Evolutionary conservation across 2,888 invertebrate genomes (phyloP), one percentile per base, ranked within the genome.

Genomic region (Sesia apiformis): DNA sequence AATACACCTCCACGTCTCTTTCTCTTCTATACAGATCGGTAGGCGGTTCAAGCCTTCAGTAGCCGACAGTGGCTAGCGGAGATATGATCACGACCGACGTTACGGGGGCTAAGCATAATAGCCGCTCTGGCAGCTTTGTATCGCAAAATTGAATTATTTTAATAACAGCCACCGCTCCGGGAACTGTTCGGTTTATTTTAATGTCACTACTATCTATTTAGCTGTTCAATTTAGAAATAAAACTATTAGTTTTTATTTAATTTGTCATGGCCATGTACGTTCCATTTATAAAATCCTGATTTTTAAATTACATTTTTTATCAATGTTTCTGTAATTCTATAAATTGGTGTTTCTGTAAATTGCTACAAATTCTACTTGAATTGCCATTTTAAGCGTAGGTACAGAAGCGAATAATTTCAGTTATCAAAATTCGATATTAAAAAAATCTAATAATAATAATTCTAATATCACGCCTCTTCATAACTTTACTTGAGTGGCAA

Each of bases 21-120:
- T 40, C 42, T 56, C 52, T 56, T 40, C 57, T 39, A 39, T 55
- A 49, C 51, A 55, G 55, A 54, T 59, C 54, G 55, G 54, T 56
- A 59, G 59, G 57, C 57, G 58, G 56, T 49, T 46, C 52, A 39
- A 40, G 52, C 62, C 65, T 70, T 70, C 79, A 71, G 77, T 78
- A 78, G 76, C 74, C 70, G 62, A 66, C 76, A 68, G 70, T 72
- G 71, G 75, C 75, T 65, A 57, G 56, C 52, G 51, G 59, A 72
- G 78, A 79, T 81, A 76, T 61, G 66, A 80, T 79, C 80, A 73
- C 73, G 72, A 65, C 59, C 40, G 6, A 49, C 52, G 49, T 46
- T 52, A 52, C 38, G 38, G 50, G 40, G 49, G 50, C 55, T 38
- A 7, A 40, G 39, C 52, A 54, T 50, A 50, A 39, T 50, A 50